These are phyloP conservation scores for Notospermus geniculatus DNA, from an alignment of 1,140 invertebrate genomes.

Conservation along the genomic window DNA sequence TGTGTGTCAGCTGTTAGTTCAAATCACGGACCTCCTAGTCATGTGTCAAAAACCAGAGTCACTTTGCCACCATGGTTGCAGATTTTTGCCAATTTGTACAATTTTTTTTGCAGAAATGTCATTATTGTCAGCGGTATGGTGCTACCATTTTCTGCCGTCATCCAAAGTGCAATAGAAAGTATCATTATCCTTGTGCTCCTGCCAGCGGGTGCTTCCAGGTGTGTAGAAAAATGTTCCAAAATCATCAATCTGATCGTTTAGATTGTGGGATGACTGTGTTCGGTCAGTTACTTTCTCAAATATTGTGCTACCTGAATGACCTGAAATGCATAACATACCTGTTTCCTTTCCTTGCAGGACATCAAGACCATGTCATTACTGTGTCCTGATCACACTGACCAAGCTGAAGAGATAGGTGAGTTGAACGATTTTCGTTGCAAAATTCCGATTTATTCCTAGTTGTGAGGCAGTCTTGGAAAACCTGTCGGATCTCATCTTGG, in stretches of 20 bases:
- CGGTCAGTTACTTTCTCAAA: conserved; percentile 7
- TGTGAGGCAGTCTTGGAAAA: no score
- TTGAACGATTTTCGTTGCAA: conserved; percentile 31
- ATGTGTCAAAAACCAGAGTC: no score
- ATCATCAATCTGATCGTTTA: no score
- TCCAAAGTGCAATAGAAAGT: conserved; percentile 68
- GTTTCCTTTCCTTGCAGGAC: conserved; percentile 47
- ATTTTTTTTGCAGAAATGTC: conserved; percentile 52
- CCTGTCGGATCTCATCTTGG: no score
- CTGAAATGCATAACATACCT: no score
- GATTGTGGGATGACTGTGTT: background rate
- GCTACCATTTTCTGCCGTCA: conserved; percentile 76
- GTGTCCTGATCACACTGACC: conserved; percentile 82
- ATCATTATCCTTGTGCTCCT: conserved; percentile 67
- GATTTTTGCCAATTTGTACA: no score
- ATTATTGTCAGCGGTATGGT: conserved; percentile 65
- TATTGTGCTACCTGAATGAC: conserved; percentile 18
- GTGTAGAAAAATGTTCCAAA: no score
- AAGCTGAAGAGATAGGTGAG: conserved; percentile 80
- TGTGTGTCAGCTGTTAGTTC: no score
- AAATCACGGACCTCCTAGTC: no score
- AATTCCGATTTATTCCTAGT: no score
- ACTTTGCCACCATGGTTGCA: no score
- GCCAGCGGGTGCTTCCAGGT: conserved; percentile 81
- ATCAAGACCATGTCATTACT: conserved; percentile 73